A percentile compares a stretch with the other conserved stretches of the same genome.
Evolutionary conservation across 2,797 vertebrate genomes (phyloP).

Genomic region (Halcyon leucocephala): DNA sequence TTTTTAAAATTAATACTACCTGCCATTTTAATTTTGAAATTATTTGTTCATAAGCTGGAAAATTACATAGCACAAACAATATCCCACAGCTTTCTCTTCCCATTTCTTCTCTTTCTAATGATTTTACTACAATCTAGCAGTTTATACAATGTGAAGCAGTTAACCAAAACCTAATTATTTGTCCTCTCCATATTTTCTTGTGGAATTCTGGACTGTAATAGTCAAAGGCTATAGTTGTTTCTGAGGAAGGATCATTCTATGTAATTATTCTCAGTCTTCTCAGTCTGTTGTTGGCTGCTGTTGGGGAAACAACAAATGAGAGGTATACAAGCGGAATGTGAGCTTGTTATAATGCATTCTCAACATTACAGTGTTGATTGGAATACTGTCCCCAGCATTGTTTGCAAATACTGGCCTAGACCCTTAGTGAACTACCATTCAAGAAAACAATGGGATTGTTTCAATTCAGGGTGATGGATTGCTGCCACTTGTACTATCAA

Average conservation of each 20-base stretch:
- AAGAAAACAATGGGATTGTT: not conserved
- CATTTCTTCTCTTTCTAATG: not conserved
- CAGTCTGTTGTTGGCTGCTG: not conserved
- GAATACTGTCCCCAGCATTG: not conserved
- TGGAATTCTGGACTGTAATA: not conserved
- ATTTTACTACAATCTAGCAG: not conserved
- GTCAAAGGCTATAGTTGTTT: not conserved
- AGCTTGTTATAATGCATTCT: not conserved
- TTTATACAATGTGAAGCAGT: not conserved
- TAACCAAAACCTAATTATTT: not conserved
- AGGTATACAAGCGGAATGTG: not conserved
- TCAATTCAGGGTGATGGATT: not conserved
- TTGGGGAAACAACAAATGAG: accelerated
- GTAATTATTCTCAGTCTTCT: not conserved
- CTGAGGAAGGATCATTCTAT: not conserved
- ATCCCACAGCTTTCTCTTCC: not conserved
- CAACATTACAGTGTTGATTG: not conserved
- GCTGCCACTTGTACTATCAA: not conserved
- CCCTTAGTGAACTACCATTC: not conserved
- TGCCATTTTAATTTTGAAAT: not conserved
- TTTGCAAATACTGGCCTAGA: not conserved
- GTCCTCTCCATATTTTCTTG: not conserved
- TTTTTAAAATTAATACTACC: not conserved
- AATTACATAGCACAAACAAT: not conserved
- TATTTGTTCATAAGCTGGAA: not conserved